Evolutionary conservation across 2,797 vertebrate genomes (phyloP).

Genomic region (Sebastes trivittatus): DNA sequence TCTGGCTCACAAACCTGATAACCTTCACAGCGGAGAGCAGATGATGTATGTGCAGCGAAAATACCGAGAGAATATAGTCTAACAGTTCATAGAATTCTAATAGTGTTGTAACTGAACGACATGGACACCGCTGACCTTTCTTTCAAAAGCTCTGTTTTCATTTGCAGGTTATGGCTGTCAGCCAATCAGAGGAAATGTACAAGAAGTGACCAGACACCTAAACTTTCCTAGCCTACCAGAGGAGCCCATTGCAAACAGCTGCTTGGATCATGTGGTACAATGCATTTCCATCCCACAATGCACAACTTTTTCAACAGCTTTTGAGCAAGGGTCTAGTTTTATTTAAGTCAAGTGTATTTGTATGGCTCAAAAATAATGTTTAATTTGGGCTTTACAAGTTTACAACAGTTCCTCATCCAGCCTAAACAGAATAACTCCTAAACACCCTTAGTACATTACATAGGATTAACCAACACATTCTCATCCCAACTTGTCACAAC

Average conservation of each 20-base stretch:
- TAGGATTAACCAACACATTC: background rate
- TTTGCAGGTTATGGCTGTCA: background rate
- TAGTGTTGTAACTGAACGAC: background rate
- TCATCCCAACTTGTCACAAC: no score
- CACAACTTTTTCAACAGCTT: background rate
- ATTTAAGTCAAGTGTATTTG: background rate
- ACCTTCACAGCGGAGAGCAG: slow-evolving; percentile 2
- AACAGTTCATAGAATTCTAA: background rate
- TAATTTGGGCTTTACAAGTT: background rate
- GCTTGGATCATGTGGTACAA: background rate
- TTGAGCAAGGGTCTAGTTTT: background rate
- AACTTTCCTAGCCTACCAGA: background rate
- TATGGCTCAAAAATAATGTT: background rate
- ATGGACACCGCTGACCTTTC: background rate
- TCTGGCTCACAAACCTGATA: slow-evolving; percentile 18
- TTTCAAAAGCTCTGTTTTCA: background rate
- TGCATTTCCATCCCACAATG: background rate
- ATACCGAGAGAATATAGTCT: background rate
- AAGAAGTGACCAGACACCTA: background rate
- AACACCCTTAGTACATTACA: background rate
- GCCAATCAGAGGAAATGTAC: background rate
- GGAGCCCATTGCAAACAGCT: background rate
- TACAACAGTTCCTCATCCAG: background rate
- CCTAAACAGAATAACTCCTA: background rate
- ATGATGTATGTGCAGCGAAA: slow-evolving; percentile 7